Conservation (phyloP, 1,140 invertebrate species). For the Telenomus remus region DNA sequence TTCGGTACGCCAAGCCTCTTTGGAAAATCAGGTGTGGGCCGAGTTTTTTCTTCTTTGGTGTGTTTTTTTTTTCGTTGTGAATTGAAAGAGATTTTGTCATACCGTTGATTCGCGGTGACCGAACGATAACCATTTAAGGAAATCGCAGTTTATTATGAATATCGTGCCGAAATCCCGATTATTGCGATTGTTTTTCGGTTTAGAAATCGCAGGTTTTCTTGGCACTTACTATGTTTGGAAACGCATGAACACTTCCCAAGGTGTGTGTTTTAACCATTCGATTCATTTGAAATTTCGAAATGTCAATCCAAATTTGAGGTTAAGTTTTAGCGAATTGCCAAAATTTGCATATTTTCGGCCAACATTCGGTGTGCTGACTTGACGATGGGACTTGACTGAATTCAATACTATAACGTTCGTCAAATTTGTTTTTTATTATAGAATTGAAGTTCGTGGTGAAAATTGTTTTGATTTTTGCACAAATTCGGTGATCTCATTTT, state of each 20-base stretch:
- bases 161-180: conserved; percentile 55
- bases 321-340: neutral
- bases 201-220: conserved; percentile 54
- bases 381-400: too few species aligned
- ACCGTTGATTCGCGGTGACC: conserved; percentile 58
- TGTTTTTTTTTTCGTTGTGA: conserved; percentile 33
- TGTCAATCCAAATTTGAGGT: conserved; percentile 17
- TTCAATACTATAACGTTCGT: too few species aligned
- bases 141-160: conserved; percentile 70
- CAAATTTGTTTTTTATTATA: too few species aligned
- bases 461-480: neutral
- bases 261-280: conserved; percentile 62
- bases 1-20: conserved; percentile 5
- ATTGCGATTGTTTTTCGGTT: conserved; percentile 8
- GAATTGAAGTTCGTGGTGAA: neutral
- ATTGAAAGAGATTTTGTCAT: conserved; percentile 54
- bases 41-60: conserved; percentile 25
- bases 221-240: conserved; percentile 62
- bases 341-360: conserved; percentile 8
- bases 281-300: conserved; percentile 11
- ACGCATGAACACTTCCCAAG: conserved; percentile 66
- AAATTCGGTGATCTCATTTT: neutral
- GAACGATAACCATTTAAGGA: conserved; percentile 74
- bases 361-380: neutral
- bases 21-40: conserved; percentile 26